These are phyloP conservation scores for Tamandua tetradactyla DNA, from an alignment of 2,797 vertebrate species.

Conservation along the genomic window DNA sequence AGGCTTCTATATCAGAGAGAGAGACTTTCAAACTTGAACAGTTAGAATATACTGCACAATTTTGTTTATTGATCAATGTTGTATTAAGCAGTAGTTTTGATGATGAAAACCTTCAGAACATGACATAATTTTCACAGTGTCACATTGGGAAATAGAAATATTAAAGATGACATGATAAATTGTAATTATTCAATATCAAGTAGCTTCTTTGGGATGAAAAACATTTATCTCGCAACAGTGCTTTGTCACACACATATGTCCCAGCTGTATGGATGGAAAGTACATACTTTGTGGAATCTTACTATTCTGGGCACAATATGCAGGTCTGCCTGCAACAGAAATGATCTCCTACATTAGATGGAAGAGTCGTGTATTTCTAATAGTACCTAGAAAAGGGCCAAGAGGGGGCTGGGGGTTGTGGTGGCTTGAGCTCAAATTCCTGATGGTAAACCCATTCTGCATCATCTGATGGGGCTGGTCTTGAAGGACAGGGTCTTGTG, in stretches of 20 bases:
- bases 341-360: background rate
- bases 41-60: background rate
- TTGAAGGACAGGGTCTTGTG: background rate
- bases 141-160: background rate
- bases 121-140: background rate
- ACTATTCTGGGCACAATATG: background rate
- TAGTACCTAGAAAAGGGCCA: background rate
- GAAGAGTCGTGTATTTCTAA: background rate
- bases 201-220: background rate
- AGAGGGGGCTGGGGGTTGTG: background rate
- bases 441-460: background rate
- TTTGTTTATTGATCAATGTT: background rate
- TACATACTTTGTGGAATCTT: background rate
- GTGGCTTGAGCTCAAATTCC: too few relatives aligned
- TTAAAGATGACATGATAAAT: background rate
- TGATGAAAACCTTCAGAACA: background rate
- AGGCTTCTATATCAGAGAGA: background rate
- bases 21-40: background rate
- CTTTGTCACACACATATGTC: background rate
- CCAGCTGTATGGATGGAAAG: background rate
- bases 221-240: background rate
- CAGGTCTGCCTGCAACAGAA: background rate
- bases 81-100: background rate
- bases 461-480: too few relatives aligned
- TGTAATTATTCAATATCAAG: background rate